A percentile compares a stretch with the other conserved stretches of the same genome.
phyloP scores from a whole-genome alignment of 2,797 vertebrate genomes.

The Sebastes taczanowskii region DNA sequence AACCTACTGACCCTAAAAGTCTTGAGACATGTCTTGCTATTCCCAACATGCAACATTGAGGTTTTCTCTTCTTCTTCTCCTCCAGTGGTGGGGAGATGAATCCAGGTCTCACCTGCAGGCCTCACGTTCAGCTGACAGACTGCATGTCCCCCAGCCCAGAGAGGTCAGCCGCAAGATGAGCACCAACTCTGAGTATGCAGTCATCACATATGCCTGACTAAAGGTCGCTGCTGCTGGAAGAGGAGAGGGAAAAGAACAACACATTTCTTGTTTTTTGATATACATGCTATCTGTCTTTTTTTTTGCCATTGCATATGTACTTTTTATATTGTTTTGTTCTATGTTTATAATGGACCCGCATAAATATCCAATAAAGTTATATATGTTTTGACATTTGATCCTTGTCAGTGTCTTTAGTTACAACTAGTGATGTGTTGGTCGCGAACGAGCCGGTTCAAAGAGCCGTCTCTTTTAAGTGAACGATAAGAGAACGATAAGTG shows the following conservation, averaged over 20 bases:
- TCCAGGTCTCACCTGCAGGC: slow-evolving; percentile 65
- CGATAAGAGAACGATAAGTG: no score
- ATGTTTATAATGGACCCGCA: not conserved
- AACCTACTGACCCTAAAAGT: no score
- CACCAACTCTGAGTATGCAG: slow-evolving; percentile 84
- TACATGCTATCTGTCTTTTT: not conserved
- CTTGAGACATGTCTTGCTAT: not conserved
- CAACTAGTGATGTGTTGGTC: no score
- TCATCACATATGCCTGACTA: slow-evolving; percentile 81
- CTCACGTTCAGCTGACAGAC: slow-evolving; percentile 81
- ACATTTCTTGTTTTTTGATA: not conserved
- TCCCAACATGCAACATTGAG: not conserved
- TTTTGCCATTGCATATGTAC: not conserved
- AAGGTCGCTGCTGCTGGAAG: not conserved
- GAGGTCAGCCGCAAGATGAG: slow-evolving; percentile 85
- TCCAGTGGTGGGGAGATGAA: slow-evolving; percentile 75
- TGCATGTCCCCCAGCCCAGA: slow-evolving; percentile 77
- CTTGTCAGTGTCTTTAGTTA: slow-evolving; percentile 58
- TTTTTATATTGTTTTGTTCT: fast-evolving
- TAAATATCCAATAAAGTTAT: slow-evolving; percentile 20
- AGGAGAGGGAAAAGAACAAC: not conserved
- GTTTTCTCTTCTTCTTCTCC: slow-evolving; percentile 12
- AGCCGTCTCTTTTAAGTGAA: no score
- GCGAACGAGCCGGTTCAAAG: fast-evolving
- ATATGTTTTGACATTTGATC: slow-evolving; percentile 24